A percentile compares a stretch with the other conserved stretches of the same genome.
Evolutionary conservation across 92 coral and sea anemone species (phyloP).

Genomic region (Palythoa caribaeorum): DNA sequence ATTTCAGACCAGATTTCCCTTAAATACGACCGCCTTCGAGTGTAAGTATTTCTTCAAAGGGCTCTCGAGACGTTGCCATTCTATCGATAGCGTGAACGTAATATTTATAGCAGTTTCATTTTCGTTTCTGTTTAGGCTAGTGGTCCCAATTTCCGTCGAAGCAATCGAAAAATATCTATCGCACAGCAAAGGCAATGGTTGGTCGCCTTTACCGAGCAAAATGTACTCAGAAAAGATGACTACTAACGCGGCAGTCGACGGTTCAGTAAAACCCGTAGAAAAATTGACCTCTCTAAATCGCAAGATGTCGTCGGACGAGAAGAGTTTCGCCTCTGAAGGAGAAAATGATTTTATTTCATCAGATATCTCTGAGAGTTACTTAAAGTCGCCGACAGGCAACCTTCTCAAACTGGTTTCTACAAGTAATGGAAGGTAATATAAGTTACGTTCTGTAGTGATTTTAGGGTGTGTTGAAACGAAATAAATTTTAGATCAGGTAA

Average conservation of each 20-base stretch:
- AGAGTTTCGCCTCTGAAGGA: not conserved
- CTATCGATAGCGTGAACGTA: not conserved
- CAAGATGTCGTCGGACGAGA: not conserved
- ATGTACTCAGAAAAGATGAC: not conserved
- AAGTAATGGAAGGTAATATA: not conserved
- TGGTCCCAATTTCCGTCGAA: not conserved
- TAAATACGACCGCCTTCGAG: conserved; percentile 21
- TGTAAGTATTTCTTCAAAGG: not conserved
- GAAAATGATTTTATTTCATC: not conserved
- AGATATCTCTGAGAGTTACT: not conserved
- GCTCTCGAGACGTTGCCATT: not conserved
- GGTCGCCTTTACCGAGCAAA: not conserved
- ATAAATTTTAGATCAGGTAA: too few species aligned
- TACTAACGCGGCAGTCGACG: not conserved
- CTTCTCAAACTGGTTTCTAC: not conserved
- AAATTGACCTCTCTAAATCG: not conserved
- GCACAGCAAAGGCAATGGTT: not conserved
- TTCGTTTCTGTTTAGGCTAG: not conserved
- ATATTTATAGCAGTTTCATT: not conserved
- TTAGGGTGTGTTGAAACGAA: too few species aligned
- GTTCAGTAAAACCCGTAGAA: not conserved
- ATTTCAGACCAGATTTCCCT: not conserved
- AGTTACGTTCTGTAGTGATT: not conserved
- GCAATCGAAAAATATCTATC: not conserved
- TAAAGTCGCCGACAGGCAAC: not conserved